A percentile compares a stretch with the other conserved stretches of the same genome.
phyloP scores from a whole-genome alignment of 2,113 vertebrate species.

The Paratilapia polleni region DNA sequence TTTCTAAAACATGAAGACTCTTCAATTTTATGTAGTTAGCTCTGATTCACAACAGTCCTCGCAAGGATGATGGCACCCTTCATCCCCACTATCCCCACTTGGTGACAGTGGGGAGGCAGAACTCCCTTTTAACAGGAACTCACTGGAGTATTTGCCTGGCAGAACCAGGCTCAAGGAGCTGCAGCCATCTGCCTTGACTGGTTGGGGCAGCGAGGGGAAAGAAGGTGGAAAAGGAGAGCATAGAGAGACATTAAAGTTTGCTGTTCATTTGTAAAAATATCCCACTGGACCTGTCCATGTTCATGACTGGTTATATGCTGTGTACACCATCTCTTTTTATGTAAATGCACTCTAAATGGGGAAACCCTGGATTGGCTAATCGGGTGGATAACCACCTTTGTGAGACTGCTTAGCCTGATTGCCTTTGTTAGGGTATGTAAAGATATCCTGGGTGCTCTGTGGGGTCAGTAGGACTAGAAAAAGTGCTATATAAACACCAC shows the following conservation, averaged over 20 bases:
- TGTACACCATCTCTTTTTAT: not conserved
- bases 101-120: not conserved
- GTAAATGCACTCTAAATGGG: too few relatives aligned
- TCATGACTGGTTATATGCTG: not conserved
- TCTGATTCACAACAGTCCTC: not conserved
- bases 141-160: too few relatives aligned
- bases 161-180: not conserved
- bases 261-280: not conserved
- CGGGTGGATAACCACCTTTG: not conserved
- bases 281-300: not conserved
- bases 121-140: not conserved
- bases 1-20: too few relatives aligned
- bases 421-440: not conserved
- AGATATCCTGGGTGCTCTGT: not conserved
- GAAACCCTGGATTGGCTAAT: not conserved
- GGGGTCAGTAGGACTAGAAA: not conserved
- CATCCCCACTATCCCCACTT: too few relatives aligned
- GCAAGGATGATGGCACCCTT: not conserved
- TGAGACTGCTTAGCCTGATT: not conserved
- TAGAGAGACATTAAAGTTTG: not conserved
- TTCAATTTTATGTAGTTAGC: not conserved
- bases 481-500: not conserved
- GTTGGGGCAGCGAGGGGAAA: not conserved
- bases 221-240: not conserved
- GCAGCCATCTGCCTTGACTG: not conserved